A percentile compares a stretch with the other conserved stretches of the same genome.
Evolutionary conservation across 2,113 vertebrate genomes (phyloP).

Genomic region (Pseudorhombus dupliciocellatus): DNA sequence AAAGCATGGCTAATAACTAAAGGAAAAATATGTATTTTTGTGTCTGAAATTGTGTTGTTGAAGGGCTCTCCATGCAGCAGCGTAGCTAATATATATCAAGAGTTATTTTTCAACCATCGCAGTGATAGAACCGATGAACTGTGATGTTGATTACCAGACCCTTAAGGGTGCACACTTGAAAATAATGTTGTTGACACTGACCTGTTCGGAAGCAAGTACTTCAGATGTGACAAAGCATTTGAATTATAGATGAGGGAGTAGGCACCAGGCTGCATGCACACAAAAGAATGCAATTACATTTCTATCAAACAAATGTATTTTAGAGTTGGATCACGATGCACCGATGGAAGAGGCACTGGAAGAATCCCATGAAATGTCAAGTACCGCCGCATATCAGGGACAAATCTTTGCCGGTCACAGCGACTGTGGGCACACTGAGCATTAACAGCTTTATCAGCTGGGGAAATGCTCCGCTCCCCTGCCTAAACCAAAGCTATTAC

Average conservation of each 20-base stretch:
- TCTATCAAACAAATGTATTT: slow-evolving; percentile 71
- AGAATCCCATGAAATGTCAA: slow-evolving; percentile 82
- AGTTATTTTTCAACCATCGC: slow-evolving; percentile 54
- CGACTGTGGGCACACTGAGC: slow-evolving; percentile 64
- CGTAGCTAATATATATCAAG: slow-evolving; percentile 39
- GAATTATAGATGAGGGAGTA: slow-evolving; percentile 50
- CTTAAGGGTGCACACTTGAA: slow-evolving; percentile 70
- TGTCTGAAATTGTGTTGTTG: slow-evolving; percentile 62
- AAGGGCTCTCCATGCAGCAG: slow-evolving; percentile 61
- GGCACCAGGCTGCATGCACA: slow-evolving; percentile 57
- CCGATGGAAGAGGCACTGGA: slow-evolving; percentile 65
- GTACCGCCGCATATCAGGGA: slow-evolving; percentile 70
- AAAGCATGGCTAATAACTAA: slow-evolving; percentile 63
- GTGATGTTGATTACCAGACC: slow-evolving; percentile 72
- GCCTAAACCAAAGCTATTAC: slow-evolving; percentile 79
- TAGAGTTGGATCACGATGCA: slow-evolving; percentile 54
- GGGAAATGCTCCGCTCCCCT: slow-evolving; percentile 76
- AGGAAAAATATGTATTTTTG: slow-evolving; percentile 66
- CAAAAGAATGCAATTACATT: slow-evolving; percentile 66
- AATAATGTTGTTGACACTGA: slow-evolving; percentile 78
- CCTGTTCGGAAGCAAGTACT: slow-evolving; percentile 60
- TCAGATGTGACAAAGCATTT: slow-evolving; percentile 61
- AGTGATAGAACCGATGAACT: slow-evolving; percentile 60
- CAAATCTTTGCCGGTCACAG: slow-evolving; percentile 61
- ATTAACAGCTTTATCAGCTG: slow-evolving; percentile 76